Evolutionary conservation across 2,113 vertebrate species (phyloP).

Genomic region (Alaudala cheleensis): DNA sequence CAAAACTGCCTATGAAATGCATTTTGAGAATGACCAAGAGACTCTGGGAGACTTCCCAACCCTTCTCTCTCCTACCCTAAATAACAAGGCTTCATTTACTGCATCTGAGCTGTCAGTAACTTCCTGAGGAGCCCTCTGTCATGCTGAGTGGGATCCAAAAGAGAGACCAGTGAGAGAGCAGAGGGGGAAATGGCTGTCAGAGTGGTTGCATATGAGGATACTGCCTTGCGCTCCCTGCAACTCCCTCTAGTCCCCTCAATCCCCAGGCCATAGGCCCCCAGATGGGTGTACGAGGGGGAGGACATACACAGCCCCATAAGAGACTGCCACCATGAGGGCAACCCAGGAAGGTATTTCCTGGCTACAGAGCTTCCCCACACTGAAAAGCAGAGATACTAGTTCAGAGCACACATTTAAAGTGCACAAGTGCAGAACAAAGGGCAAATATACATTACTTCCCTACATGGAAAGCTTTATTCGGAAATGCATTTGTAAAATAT

Average conservation of each 20-base stretch:
- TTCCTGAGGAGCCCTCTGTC: neutral
- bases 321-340: neutral
- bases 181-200: neutral
- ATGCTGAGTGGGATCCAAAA: neutral
- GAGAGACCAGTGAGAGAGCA: neutral
- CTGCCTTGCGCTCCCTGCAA: neutral
- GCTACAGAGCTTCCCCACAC: neutral
- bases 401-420: neutral
- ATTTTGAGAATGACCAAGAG: neutral
- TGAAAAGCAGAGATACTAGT: neutral
- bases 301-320: neutral
- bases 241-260: neutral
- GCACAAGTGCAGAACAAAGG: neutral
- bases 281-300: neutral
- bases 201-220: neutral
- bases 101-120: neutral
- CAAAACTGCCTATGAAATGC: neutral
- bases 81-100: neutral
- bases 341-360: neutral
- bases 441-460: neutral
- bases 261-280: neutral
- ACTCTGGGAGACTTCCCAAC: neutral
- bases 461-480: neutral
- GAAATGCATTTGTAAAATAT: neutral
- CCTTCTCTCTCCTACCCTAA: neutral